These are phyloP conservation scores for Benitochromis conjunctus DNA, from an alignment of 2,113 vertebrate genomes.

Conservation along the genomic window DNA sequence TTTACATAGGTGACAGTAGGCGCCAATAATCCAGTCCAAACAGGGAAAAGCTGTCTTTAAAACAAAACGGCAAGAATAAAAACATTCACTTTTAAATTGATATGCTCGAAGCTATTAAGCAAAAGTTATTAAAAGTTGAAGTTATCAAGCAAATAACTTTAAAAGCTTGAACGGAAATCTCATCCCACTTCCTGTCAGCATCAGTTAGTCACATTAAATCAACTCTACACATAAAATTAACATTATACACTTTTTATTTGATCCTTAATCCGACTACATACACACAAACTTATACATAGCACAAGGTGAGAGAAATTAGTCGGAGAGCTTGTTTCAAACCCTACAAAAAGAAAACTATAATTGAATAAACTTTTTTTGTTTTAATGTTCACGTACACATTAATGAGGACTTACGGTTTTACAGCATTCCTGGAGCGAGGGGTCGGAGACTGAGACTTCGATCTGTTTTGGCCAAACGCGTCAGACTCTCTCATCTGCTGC, in stretches of 20 bases:
- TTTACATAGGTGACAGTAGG: conserved; percentile 49
- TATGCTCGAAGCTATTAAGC: background rate
- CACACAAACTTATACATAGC: background rate
- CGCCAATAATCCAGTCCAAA: conserved; percentile 69
- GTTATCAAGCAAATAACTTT: background rate
- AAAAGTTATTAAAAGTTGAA: no score
- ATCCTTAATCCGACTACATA: background rate
- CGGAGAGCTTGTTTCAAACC: background rate
- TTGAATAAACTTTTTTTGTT: background rate
- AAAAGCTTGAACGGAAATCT: background rate
- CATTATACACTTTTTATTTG: fast-evolving
- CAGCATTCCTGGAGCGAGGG: background rate
- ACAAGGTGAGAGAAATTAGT: background rate
- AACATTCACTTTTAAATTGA: background rate
- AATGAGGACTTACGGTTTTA: conserved; percentile 28
- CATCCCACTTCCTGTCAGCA: background rate
- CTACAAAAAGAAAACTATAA: background rate
- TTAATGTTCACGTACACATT: fast-evolving
- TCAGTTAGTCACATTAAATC: background rate
- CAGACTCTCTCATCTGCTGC: background rate
- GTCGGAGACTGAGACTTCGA: conserved; percentile 1
- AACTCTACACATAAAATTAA: background rate
- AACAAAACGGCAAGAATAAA: background rate
- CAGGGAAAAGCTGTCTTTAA: conserved; percentile 51
- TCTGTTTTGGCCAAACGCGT: background rate